Base-by-base conservation (phyloP, 2,888 invertebrate genomes). In the Nebria brevicollis region DNA sequence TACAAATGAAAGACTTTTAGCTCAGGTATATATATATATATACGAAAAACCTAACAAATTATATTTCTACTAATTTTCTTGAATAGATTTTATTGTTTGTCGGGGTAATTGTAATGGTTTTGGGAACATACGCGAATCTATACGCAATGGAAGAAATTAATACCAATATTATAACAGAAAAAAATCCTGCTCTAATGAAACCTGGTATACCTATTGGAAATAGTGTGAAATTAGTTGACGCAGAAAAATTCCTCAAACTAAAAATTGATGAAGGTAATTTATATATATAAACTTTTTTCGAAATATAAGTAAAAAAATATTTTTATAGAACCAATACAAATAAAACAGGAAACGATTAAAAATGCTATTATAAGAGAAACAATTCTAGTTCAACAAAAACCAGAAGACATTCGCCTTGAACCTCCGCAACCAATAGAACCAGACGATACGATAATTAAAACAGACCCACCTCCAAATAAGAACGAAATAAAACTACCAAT, bases 41-140 rank as follows among this genome's bases (percentile, higher is more conserved):
- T 20, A 20, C 20, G 20, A 20, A 20, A 20, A 20, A 72, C 13
- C 54, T 54, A 8, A 2, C 8, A 5, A 54, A 54, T 54, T 54
- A 8, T 13, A 54, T 54, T 77, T 77, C 42, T 81, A 70, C 8
- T 81, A 65, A 64, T 66, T 81, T 81, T 86, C 77, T 84, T 72
- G 90, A 90, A n/a, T 89, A 96, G 95, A 89, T 93, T 25, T 92
- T 97, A 77, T 88, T 98, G 68, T 90, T 95, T 72, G 90, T 96
- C 83, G 98, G 98, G 0, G 90, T 97, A n/a, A 92, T 95, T 75
- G 93, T 98, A 80, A 94, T 98, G 93, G 92, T 98, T 25, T 91
- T 97, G 72, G 97, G 98, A 72, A 98, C 98, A 0, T 97, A 95
- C 88, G 96, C 97, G 0, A 98, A 96, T 89, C 90, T 94, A 82